Percentiles rank a stretch among this genome's conserved stretches.
These are phyloP conservation scores for Lichenostomus cassidix DNA, from an alignment of 2,113 vertebrate species.

Conservation along the genomic window DNA sequence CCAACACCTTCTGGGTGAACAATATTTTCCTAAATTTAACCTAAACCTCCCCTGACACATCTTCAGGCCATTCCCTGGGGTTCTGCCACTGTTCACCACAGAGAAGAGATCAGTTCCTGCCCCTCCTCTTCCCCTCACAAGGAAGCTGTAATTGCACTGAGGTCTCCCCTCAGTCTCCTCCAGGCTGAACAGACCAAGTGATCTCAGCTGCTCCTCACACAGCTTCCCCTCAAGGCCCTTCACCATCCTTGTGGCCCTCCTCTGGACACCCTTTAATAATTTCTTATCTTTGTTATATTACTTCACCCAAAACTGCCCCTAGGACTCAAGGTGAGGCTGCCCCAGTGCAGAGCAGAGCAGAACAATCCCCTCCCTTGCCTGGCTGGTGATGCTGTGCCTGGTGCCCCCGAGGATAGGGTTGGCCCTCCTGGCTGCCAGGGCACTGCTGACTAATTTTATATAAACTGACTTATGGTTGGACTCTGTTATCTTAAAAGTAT, in stretches of 20 bases:
- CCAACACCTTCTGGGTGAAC: neutral
- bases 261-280: neutral
- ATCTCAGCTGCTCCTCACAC: accelerated
- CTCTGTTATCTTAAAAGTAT: neutral
- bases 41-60: neutral
- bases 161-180: neutral
- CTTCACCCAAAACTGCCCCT: accelerated
- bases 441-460: neutral
- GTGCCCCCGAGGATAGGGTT: accelerated
- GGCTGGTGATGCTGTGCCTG: accelerated
- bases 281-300: neutral
- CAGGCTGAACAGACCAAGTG: neutral
- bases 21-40: accelerated
- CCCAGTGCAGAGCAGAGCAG: accelerated
- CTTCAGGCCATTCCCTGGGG: neutral
- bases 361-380: neutral
- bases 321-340: accelerated
- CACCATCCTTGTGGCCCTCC: accelerated
- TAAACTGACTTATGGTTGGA: neutral
- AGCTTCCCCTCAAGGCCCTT: neutral
- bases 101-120: too few species aligned
- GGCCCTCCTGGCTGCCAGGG: neutral
- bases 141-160: neutral
- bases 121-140: neutral
- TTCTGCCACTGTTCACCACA: neutral